phyloP scores from a whole-genome alignment of 2,888 invertebrate species.

The Brachyptera risi region DNA sequence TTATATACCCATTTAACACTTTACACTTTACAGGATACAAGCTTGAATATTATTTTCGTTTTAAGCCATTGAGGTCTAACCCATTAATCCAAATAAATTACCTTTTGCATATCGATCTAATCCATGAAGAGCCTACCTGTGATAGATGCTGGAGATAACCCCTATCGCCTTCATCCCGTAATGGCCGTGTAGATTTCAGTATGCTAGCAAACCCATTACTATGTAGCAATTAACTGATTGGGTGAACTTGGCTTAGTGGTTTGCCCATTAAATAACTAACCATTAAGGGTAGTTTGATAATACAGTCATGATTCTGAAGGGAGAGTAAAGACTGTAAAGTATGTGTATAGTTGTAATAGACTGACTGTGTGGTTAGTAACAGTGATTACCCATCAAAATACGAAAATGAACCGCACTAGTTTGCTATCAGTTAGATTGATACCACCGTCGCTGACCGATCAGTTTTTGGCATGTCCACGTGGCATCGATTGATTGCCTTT shows the following conservation, averaged over 20 bases:
- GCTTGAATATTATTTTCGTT: not conserved
- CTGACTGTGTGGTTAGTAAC: too few relatives aligned
- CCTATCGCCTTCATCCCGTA: constrained; percentile 15
- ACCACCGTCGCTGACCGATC: not conserved
- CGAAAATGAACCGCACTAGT: too few relatives aligned
- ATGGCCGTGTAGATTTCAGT: constrained; percentile 17
- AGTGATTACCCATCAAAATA: too few relatives aligned
- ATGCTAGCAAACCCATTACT: constrained; percentile 12
- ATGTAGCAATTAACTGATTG: constrained; percentile 30
- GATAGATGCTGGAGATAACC: constrained; percentile 24
- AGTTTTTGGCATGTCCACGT: not conserved
- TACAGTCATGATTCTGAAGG: too few relatives aligned
- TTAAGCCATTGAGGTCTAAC: constrained; percentile 6
- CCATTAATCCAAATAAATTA: constrained; percentile 24
- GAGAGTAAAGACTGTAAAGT: too few relatives aligned
- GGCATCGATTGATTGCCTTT: constrained; percentile 18
- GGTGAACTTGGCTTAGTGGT: constrained; percentile 12
- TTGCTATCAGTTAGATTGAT: too few relatives aligned
- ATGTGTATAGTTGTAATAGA: too few relatives aligned
- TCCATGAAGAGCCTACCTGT: constrained; percentile 21
- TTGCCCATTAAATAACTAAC: constrained; percentile 8
- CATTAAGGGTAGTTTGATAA: not conserved
- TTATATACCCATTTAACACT: not conserved
- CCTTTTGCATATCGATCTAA: constrained; percentile 28
- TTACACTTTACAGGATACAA: not conserved